phyloP scores from a whole-genome alignment of 2,113 vertebrate species.

The Sardina pilchardus region DNA sequence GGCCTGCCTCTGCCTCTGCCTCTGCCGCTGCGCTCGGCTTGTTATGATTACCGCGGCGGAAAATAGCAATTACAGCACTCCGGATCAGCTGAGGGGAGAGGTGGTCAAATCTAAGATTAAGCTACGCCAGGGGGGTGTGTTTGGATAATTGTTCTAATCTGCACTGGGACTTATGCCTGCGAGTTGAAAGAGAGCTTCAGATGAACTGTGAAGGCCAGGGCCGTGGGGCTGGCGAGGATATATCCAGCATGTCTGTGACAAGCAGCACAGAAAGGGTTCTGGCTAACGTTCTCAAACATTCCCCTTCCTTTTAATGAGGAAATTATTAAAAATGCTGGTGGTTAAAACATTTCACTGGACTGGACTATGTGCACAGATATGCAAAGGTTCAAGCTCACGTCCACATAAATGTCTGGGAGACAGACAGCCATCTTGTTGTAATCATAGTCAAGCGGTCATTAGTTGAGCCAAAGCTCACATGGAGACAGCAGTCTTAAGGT shows the following conservation, averaged over 20 bases:
- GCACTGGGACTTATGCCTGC: not conserved
- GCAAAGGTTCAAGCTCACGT: not conserved
- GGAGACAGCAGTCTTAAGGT: not conserved
- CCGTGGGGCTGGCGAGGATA: not conserved
- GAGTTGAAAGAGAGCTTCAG: not conserved
- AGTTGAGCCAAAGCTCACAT: not conserved
- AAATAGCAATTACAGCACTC: constrained; percentile 21
- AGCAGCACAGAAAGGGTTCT: not conserved
- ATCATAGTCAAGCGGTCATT: not conserved
- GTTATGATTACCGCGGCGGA: constrained; percentile 18
- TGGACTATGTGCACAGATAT: not conserved
- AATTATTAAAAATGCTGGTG: not conserved
- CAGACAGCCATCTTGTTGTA: not conserved
- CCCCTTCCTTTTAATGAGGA: not conserved
- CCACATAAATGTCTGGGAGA: not conserved
- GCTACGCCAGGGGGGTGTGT: not conserved
- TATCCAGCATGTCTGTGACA: not conserved
- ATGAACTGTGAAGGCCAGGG: not conserved
- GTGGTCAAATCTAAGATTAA: not conserved
- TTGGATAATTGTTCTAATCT: not conserved
- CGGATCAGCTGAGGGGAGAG: not conserved
- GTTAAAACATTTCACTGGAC: not conserved
- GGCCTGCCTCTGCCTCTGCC: not conserved
- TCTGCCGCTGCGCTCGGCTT: not conserved
- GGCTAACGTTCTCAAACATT: not conserved